A percentile compares a stretch with the other conserved stretches of the same genome.
Evolutionary conservation across 2,797 vertebrate genomes (phyloP).

Genomic region (Enteromius fasciolatus): DNA sequence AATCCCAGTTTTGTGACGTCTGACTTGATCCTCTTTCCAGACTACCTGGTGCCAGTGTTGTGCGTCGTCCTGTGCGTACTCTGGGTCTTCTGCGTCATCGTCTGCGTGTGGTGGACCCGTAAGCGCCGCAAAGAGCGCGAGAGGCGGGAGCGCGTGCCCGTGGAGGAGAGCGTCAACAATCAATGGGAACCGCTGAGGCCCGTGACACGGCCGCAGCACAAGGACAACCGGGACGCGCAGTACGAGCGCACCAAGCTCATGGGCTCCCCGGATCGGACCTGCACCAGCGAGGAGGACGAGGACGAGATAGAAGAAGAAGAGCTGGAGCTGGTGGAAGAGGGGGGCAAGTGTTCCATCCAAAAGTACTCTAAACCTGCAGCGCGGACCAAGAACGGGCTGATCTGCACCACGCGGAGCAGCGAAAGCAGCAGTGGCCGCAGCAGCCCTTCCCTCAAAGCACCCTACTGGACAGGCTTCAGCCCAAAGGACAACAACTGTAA

Average conservation of each 20-base stretch:
- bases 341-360: slow-evolving; percentile 84
- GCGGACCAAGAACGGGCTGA: slow-evolving; percentile 78
- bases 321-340: slow-evolving; percentile 71
- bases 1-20: neutral
- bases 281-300: slow-evolving; percentile 76
- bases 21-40: slow-evolving; percentile 66
- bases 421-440: slow-evolving; percentile 23
- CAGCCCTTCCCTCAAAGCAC: slow-evolving; percentile 81
- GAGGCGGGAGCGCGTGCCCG: slow-evolving; percentile 69
- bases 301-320: slow-evolving; percentile 78
- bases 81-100: slow-evolving; percentile 87
- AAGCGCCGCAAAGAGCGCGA: slow-evolving; percentile 97
- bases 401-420: slow-evolving; percentile 82
- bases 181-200: slow-evolving; percentile 93
- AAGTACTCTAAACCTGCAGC: slow-evolving; percentile 84
- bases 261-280: slow-evolving; percentile 84
- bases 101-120: slow-evolving; percentile 96
- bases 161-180: slow-evolving; percentile 89
- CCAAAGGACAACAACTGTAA: slow-evolving; percentile 96
- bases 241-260: slow-evolving; percentile 95
- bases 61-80: slow-evolving; percentile 87
- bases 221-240: slow-evolving; percentile 88
- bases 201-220: slow-evolving; percentile 83
- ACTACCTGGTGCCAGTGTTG: slow-evolving; percentile 88
- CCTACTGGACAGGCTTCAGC: slow-evolving; percentile 84